Percentiles rank a stretch among this genome's conserved stretches.
Conservation (phyloP, 2,888 invertebrate species). For the Drosophila vallismaia region DNA sequence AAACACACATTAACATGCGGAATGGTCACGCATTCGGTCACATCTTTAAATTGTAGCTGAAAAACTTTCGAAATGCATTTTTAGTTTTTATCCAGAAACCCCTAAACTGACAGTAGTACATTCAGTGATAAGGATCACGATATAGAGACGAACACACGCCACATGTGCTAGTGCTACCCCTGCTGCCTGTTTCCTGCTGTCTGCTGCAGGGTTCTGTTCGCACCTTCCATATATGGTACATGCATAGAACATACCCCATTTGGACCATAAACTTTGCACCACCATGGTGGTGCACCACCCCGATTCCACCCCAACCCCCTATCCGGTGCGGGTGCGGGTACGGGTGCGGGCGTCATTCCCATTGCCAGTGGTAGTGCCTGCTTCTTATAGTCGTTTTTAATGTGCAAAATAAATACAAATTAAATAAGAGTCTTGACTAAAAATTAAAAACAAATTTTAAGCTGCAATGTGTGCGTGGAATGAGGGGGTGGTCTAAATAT, state of each 20-base stretch:
- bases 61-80: slow-evolving; percentile 2
- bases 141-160: background rate
- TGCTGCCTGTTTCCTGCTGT: no score
- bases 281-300: background rate
- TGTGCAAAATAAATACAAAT: slow-evolving; percentile 70
- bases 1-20: slow-evolving; percentile 3
- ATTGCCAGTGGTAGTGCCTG: background rate
- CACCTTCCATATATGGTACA: background rate
- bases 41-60: background rate
- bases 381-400: slow-evolving; percentile 54
- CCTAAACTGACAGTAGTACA: background rate
- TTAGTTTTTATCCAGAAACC: background rate
- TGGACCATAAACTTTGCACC: background rate
- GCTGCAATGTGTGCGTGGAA: slow-evolving; percentile 24
- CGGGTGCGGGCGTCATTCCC: background rate
- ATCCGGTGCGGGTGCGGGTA: background rate
- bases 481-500: background rate
- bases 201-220: slow-evolving; percentile 1
- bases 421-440: slow-evolving; percentile 60
- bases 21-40: background rate
- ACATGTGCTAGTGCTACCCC: background rate
- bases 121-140: background rate
- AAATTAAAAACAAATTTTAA: slow-evolving; percentile 61
- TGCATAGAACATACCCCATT: background rate
- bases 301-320: background rate